These are phyloP conservation scores for Mesorhabditis spiculigera DNA, from an alignment of 2,888 invertebrate species.

Conservation along the genomic window DNA sequence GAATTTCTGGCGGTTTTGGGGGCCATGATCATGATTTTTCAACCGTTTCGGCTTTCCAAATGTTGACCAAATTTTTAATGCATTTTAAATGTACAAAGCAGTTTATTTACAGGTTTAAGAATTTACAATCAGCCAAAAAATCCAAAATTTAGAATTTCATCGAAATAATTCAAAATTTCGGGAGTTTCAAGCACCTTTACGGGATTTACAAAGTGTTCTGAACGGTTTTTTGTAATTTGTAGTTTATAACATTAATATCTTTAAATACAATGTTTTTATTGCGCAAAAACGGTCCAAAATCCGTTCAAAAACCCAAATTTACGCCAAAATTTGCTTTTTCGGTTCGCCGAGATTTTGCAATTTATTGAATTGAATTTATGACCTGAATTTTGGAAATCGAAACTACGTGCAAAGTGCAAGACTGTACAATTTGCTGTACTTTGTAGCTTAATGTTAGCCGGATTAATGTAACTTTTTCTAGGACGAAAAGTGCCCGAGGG, in stretches of 20 bases:
- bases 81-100: no score
- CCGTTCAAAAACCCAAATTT: background rate
- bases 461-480: conserved; percentile 17
- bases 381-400: background rate
- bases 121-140: no score
- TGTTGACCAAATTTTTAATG: background rate
- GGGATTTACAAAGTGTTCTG: no score
- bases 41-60: background rate
- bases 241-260: no score
- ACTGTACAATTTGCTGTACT: background rate
- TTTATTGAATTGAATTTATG: no score
- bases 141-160: no score
- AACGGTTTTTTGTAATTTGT: no score
- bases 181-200: no score
- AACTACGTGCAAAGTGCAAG: background rate
- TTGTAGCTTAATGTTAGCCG: background rate
- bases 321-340: background rate
- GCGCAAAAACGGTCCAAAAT: no score
- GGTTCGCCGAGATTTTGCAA: background rate
- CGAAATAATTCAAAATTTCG: no score
- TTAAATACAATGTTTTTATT: no score
- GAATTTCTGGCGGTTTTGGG: background rate
- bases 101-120: no score
- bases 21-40: background rate
- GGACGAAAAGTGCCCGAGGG: conserved; percentile 49